Evolutionary conservation across 2,797 vertebrate species (phyloP), one percentile per base, ranked within the genome.

Genomic region (Lepidocolaptes lacrymiger): DNA sequence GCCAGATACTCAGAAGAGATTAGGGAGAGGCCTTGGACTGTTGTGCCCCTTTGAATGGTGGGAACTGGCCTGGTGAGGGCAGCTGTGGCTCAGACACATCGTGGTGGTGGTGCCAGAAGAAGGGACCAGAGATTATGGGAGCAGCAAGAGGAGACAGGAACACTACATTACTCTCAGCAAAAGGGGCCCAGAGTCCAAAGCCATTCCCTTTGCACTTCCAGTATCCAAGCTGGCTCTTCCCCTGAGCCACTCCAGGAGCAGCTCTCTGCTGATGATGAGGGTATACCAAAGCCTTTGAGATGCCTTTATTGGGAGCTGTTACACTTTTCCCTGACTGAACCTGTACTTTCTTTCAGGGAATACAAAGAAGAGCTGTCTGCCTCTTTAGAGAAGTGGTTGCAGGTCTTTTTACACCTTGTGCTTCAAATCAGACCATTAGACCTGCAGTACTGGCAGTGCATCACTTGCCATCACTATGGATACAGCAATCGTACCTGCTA

Each of bases 261-360:
- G 23, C 34, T 41, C 34, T 81, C 48, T 64, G 24, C 44, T 63
- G 28, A 12, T 66, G n/a, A 62, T 49, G 28, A 62, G 27, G 26
- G 3, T 63, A 3, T 41, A 30, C 39, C 43, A 84, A 36, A 81
- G 32, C 69, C n/a, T 84, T 84, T 49, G 69, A 74, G 62, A n/a
- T 67, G 36, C 41, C 55, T 72, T 46, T 76, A 11, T 17, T 73
- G 63, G 49, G 41, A 48, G 3, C 5, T 74, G 37, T 49, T 61
- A 43, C 0, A 0, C 17, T 71, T 68, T 46, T 28, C 8, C 1
- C 12, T 6, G 7, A 14, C 24, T 30, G 28, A 85, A 62, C 36
- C 15, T 72, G 11, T 61, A 7, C 41, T 69, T 83, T 24, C 5
- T 68, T 61, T 63, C 14, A 62, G 26, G 41, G 27, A 7, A 30